Evolutionary conservation across 2,888 invertebrate genomes (phyloP).

Genomic region (Drosophila mercatorum): DNA sequence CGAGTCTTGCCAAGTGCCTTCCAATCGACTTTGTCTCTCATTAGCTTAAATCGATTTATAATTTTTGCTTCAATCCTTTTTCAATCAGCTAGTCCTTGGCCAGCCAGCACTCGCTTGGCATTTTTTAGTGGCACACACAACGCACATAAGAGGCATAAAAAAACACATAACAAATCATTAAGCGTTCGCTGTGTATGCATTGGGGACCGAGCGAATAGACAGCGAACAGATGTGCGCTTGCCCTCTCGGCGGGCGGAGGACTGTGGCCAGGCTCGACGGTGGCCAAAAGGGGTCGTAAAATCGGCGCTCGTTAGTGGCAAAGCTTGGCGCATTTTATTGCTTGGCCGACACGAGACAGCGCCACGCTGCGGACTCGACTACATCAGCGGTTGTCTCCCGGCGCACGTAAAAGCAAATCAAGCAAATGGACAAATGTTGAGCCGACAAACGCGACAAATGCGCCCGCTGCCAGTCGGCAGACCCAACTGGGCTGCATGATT

Average conservation of each 20-base stretch:
- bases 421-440: slow-evolving; percentile 65
- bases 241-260: background rate
- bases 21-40: background rate
- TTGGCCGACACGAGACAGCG: slow-evolving; percentile 31
- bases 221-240: slow-evolving; percentile 45
- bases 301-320: slow-evolving; percentile 72
- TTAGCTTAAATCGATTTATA: slow-evolving; percentile 13
- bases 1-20: background rate
- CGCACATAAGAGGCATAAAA: slow-evolving; percentile 47
- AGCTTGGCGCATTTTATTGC: slow-evolving; percentile 76
- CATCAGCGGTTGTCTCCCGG: slow-evolving; percentile 53
- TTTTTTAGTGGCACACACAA: slow-evolving; percentile 13
- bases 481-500: slow-evolving; percentile 70
- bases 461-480: background rate
- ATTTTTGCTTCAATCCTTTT: slow-evolving; percentile 2
- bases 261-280: slow-evolving; percentile 26
- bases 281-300: slow-evolving; percentile 65
- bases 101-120: background rate
- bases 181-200: slow-evolving; percentile 36
- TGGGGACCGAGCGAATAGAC: slow-evolving; percentile 35
- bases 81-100: slow-evolving; percentile 5
- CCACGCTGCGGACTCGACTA: slow-evolving; percentile 25
- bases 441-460: slow-evolving; percentile 17
- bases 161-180: slow-evolving; percentile 68
- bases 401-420: slow-evolving; percentile 78